These are phyloP conservation scores for Acleris emargana DNA, from an alignment of 2,888 invertebrate species.

Conservation along the genomic window DNA sequence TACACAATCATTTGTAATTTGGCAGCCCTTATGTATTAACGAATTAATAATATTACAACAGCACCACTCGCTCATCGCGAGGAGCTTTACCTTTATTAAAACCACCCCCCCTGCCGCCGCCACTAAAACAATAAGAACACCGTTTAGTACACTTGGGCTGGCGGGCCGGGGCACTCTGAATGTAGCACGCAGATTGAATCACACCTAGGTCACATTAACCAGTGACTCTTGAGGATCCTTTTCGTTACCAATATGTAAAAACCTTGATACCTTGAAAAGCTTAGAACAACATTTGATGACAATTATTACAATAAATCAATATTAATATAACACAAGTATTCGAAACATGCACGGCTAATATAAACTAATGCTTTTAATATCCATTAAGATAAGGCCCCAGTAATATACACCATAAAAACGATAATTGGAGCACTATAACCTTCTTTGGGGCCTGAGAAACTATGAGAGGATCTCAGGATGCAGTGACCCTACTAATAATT, in stretches of 20 bases:
- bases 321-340: constrained; percentile 44
- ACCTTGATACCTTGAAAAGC: constrained; percentile 80
- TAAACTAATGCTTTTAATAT: constrained; percentile 17
- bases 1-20: constrained; percentile 51
- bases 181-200: constrained; percentile 81
- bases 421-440: no score
- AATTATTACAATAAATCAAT: constrained; percentile 54
- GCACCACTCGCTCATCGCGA: constrained; percentile 89
- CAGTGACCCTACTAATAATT: no score
- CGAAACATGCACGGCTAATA: constrained; percentile 57
- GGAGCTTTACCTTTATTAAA: constrained; percentile 98
- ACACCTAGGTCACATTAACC: constrained; percentile 80
- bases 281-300: constrained; percentile 72
- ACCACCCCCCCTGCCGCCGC: constrained; percentile 97
- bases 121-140: constrained; percentile 95
- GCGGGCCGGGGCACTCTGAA: constrained; percentile 84
- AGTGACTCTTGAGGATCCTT: constrained; percentile 82
- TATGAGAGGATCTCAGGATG: no score
- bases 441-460: no score
- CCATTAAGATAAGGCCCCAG: no score
- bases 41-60: constrained; percentile 86
- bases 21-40: constrained; percentile 80
- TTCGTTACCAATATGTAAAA: constrained; percentile 83
- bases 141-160: constrained; percentile 86
- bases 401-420: no score